These are phyloP conservation scores for Eudemis profundana DNA, from an alignment of 2,888 invertebrate genomes.

Conservation along the genomic window DNA sequence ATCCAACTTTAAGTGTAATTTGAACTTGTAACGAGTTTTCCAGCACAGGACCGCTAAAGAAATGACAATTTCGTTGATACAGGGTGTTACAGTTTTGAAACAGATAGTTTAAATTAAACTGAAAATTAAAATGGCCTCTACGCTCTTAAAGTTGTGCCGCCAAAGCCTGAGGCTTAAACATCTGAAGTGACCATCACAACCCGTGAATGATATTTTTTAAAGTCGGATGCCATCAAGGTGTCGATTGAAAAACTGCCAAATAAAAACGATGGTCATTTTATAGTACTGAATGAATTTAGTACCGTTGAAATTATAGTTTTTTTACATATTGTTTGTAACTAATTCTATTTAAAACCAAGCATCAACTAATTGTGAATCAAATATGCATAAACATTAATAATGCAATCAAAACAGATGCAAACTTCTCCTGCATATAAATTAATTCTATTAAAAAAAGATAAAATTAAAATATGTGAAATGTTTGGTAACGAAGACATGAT, in stretches of 20 bases:
- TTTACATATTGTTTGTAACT: neutral
- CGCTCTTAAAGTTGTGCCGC: conserved; percentile 41
- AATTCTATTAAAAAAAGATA: neutral
- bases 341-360: neutral
- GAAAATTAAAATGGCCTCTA: conserved; percentile 35
- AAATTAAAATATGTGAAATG: neutral
- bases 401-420: neutral
- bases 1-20: no score
- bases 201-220: conserved; percentile 57
- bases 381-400: neutral
- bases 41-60: no score
- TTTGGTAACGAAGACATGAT: neutral
- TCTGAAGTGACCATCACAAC: conserved; percentile 43
- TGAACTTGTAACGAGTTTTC: no score
- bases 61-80: no score
- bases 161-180: no score
- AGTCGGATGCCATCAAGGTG: conserved; percentile 46
- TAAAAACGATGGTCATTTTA: conserved; percentile 35
- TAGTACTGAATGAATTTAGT: neutral
- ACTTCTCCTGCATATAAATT: neutral
- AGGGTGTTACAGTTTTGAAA: no score
- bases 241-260: conserved; percentile 27
- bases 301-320: neutral
- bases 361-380: neutral
- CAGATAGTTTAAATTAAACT: no score